phyloP scores from a whole-genome alignment of 1,140 invertebrate genomes.

The Apis cerana region DNA sequence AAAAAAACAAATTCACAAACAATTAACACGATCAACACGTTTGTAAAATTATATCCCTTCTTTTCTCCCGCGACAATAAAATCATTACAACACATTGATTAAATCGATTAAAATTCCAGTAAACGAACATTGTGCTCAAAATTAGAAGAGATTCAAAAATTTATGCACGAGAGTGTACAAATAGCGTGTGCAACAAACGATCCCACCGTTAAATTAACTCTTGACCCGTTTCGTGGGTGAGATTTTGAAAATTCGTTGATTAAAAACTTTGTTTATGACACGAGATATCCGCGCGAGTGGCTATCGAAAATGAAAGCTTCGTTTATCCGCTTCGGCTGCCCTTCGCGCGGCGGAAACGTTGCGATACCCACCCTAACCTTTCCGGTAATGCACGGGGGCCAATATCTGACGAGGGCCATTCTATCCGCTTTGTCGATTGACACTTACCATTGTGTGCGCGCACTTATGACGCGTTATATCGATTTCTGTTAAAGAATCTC shows the following conservation, averaged over 20 bases:
- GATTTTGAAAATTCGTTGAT: constrained; percentile 37
- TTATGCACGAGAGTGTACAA: no score
- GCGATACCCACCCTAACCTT: not conserved
- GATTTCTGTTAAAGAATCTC: no score
- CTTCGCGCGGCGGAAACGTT: not conserved
- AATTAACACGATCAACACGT: no score
- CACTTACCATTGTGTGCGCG: not conserved
- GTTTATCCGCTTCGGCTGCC: not conserved
- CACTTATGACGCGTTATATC: no score
- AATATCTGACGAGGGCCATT: not conserved
- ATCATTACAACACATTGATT: no score
- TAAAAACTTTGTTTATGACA: constrained; percentile 47
- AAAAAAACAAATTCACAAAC: no score
- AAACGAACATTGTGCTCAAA: not conserved
- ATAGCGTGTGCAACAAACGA: not conserved
- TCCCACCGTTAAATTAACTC: constrained; percentile 3
- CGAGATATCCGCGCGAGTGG: not conserved
- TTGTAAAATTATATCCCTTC: no score
- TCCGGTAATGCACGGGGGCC: not conserved
- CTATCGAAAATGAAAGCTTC: constrained; percentile 9
- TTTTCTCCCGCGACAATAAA: no score
- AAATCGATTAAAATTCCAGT: no score
- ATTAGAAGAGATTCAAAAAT: not conserved
- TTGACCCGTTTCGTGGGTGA: constrained; percentile 18
- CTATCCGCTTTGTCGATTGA: not conserved